Conservation (phyloP, 2,797 vertebrate species). For the Bradypodion pumilum region DNA sequence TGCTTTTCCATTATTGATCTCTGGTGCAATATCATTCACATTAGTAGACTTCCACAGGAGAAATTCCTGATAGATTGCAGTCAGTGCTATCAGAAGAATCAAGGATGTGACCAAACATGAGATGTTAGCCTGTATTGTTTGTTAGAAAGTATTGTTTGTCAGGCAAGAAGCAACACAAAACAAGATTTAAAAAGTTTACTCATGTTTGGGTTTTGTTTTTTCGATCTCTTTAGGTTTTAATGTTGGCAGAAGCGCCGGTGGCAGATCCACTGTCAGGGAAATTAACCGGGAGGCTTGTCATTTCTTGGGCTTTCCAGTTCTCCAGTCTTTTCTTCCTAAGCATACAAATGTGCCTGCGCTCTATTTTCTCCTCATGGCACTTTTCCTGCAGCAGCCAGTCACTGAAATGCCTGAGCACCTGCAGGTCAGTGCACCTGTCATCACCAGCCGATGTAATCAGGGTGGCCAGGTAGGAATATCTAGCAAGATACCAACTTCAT, state of each 20-base stretch:
- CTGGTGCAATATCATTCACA: background rate
- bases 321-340: conserved; percentile 95
- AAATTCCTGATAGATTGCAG: background rate
- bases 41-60: background rate
- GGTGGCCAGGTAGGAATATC: conserved; percentile 81
- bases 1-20: background rate
- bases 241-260: conserved; percentile 92
- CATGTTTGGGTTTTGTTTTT: background rate
- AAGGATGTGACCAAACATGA: background rate
- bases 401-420: conserved; percentile 96
- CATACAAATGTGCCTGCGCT: conserved; percentile 97
- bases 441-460: conserved; percentile 78
- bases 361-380: conserved; percentile 97
- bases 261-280: conserved; percentile 91
- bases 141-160: too few relatives aligned
- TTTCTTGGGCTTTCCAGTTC: conserved; percentile 91
- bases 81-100: background rate
- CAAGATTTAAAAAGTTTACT: background rate
- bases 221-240: conserved; percentile 87
- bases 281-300: conserved; percentile 98
- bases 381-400: conserved; percentile 97
- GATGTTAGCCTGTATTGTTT: too few relatives aligned
- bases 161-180: too few relatives aligned
- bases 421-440: conserved; percentile 94
- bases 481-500: conserved; percentile 52